A percentile compares a stretch with the other conserved stretches of the same genome.
Conservation (phyloP, 2,888 invertebrate species). For the Leptinotarsa haldemani region DNA sequence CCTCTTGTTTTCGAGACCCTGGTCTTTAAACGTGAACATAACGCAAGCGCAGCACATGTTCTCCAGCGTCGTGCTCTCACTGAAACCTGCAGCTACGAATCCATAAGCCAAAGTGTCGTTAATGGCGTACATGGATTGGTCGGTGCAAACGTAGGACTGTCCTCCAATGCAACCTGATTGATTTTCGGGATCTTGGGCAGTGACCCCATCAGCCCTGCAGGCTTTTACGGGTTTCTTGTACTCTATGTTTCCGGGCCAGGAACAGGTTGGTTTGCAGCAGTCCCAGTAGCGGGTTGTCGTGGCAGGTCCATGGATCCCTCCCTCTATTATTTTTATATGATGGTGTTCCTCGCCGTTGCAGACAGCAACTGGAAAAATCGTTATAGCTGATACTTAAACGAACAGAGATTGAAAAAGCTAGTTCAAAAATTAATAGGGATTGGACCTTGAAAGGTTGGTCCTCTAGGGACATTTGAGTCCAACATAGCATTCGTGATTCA, state of each 20-base stretch:
- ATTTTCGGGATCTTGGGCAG: constrained; percentile 32
- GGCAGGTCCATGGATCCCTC: constrained; percentile 42
- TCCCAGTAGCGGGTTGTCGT: constrained; percentile 48
- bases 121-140: constrained; percentile 38
- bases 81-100: constrained; percentile 47
- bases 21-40: constrained; percentile 39
- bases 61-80: constrained; percentile 32
- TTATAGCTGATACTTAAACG: too few relatives aligned
- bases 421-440: too few relatives aligned
- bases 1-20: constrained; percentile 34
- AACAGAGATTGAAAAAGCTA: too few relatives aligned
- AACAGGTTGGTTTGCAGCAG: constrained; percentile 48
- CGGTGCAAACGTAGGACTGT: constrained; percentile 43
- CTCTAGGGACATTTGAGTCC: too few relatives aligned
- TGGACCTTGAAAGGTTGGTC: too few relatives aligned
- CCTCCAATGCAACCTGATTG: constrained; percentile 46
- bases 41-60: constrained; percentile 50
- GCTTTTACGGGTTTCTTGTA: constrained; percentile 36
- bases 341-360: background rate
- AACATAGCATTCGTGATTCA: too few relatives aligned
- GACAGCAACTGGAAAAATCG: constrained; percentile 11
- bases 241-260: constrained; percentile 43
- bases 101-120: constrained; percentile 47
- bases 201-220: constrained; percentile 44
- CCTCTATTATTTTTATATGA: constrained; percentile 31